Evolutionary conservation across 1,140 invertebrate genomes (phyloP), one percentile per base, ranked within the genome.

Genomic region (Drosophila biarmipes): DNA sequence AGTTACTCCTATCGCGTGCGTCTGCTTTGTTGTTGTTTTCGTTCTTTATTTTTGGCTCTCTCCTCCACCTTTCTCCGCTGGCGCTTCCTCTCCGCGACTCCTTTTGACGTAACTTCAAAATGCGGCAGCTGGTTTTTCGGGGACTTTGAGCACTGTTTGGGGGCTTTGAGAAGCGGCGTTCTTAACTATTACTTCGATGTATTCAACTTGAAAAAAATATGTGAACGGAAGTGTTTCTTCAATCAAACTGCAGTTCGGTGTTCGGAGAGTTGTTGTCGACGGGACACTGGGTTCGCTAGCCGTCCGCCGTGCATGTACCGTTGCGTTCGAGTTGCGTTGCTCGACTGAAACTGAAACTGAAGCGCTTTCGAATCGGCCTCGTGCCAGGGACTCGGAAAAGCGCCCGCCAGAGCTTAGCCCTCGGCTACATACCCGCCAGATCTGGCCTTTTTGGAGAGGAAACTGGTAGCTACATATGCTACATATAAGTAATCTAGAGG

Each of bases 101-200:
- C 68, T 76, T 80, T 84, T 85, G 80, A 85, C 80, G 80, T 85
- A 85, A 85, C 81, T 87, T 78, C 69, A 63, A 73, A 73, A 61
- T 73, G 43, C 42, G 37, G 49, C 51, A 53, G 63, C 69, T 62
- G 45, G 35, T 27, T 45, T 42, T 59, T 38, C 29, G 29, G 21
- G 64, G 42, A 5, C 11, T 35, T 43, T 37, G 45, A 24, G 24
- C 63, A 51, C 27, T 42, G 12, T 10, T 24, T 38, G 1, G 11
- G 8, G 7, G n/a, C 2, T 34, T 42, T n/a, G 12, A 49, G 7
- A 31, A n/a, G 5, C 27, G 11, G 6, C 7, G 21, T n/a, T 64
- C 12, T 24, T 8, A 21, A 49, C 35, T 49, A 12, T 15, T 11
- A 45, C 19, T 37, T 7, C 7, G 11, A 34, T 24, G 15, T 34